These are phyloP conservation scores for Synergus japonicus DNA, from an alignment of 2,888 invertebrate genomes.

Conservation along the genomic window DNA sequence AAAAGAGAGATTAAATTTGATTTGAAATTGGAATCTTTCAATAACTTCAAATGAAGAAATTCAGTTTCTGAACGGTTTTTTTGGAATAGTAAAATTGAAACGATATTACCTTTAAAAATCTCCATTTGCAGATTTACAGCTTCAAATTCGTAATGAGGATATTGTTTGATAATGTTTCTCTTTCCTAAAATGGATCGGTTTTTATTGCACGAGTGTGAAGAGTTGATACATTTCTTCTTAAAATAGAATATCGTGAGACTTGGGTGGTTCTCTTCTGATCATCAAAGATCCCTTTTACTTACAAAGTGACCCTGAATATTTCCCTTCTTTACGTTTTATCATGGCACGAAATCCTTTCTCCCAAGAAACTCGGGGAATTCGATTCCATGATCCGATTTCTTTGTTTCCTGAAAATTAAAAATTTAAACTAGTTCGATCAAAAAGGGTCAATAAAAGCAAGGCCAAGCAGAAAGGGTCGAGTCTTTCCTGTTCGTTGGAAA, in stretches of 20 bases:
- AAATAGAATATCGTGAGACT: neutral
- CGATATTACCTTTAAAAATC: no score
- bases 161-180: neutral
- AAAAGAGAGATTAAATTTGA: neutral
- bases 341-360: neutral
- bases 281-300: neutral
- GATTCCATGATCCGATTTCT: neutral
- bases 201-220: neutral
- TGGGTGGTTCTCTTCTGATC: neutral
- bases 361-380: conserved; percentile 8
- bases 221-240: neutral
- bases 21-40: no score
- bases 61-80: no score
- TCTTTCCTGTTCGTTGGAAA: neutral
- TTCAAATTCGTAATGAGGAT: no score
- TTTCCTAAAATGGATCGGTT: conserved; percentile 21
- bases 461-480: neutral
- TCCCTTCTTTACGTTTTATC: conserved; percentile 2
- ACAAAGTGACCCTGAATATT: conserved; percentile 2
- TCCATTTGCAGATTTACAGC: no score
- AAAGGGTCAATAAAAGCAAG: neutral
- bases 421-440: neutral
- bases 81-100: no score
- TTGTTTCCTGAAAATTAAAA: neutral
- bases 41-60: no score